A percentile compares a stretch with the other conserved stretches of the same genome.
Conservation (phyloP, 2,888 invertebrate genomes). For the Oxytorus armatus region DNA sequence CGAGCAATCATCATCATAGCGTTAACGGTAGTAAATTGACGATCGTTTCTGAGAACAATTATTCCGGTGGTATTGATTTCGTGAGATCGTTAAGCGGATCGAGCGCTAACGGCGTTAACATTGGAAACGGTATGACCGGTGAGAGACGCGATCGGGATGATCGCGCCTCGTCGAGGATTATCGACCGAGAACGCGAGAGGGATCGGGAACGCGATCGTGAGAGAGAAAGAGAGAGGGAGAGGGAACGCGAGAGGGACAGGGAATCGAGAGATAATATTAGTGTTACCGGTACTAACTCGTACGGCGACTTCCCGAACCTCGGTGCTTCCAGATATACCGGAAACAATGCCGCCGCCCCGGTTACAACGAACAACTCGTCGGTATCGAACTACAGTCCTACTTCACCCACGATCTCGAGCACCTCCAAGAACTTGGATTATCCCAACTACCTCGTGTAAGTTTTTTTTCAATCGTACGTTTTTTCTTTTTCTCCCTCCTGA, state of each 20-base stretch:
- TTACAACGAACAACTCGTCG: constrained; percentile 55
- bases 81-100: constrained; percentile 38
- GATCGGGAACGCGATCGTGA: too few relatives aligned
- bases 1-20: constrained; percentile 66
- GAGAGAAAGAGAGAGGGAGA: constrained; percentile 65
- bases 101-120: background rate
- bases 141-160: constrained; percentile 76
- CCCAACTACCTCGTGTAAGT: constrained; percentile 87
- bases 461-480: background rate
- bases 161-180: constrained; percentile 57
- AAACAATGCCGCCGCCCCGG: constrained; percentile 50
- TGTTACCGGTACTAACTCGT: constrained; percentile 59
- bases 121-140: constrained; percentile 68
- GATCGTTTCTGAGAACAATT: constrained; percentile 43
- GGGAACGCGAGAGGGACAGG: constrained; percentile 68
- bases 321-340: constrained; percentile 66
- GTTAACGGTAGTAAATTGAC: constrained; percentile 47
- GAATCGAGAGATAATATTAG: constrained; percentile 67
- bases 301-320: constrained; percentile 61
- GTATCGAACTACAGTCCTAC: constrained; percentile 57
- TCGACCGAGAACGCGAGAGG: constrained; percentile 13
- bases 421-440: constrained; percentile 78
- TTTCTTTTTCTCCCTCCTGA: background rate
- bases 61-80: constrained; percentile 55
- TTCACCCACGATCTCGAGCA: constrained; percentile 68